These are phyloP conservation scores for Diadromus collaris DNA, from an alignment of 2,888 invertebrate genomes.

Conservation along the genomic window DNA sequence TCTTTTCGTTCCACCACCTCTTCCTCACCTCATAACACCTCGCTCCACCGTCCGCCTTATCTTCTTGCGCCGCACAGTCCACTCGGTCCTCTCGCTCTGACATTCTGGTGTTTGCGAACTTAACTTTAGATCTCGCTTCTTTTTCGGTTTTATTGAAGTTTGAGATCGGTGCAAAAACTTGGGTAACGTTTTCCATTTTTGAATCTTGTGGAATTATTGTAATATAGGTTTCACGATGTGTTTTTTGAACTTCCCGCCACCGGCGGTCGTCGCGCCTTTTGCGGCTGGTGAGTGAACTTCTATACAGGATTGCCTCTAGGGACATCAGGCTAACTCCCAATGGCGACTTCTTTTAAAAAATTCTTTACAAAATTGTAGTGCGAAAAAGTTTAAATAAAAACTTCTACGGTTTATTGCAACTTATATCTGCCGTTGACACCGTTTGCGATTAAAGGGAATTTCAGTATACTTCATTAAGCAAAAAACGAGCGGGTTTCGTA, in stretches of 20 bases:
- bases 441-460: background rate
- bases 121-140: constrained; percentile 3
- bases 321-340: background rate
- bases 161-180: constrained; percentile 16
- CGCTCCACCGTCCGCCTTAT: background rate
- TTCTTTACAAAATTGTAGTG: background rate
- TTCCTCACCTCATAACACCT: constrained; percentile 20
- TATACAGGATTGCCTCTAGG: background rate
- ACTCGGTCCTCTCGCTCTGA: constrained; percentile 7
- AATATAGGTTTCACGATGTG: background rate
- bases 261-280: background rate
- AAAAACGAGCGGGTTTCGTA: background rate
- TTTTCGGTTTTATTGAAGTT: constrained; percentile 47
- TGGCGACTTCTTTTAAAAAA: background rate
- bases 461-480: background rate
- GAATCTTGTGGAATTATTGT: background rate
- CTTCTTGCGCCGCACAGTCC: constrained; percentile 1
- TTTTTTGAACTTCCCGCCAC: background rate
- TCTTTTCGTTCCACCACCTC: constrained; percentile 23
- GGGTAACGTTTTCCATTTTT: background rate
- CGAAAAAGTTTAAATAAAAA: background rate
- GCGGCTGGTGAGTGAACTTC: background rate
- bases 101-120: constrained; percentile 47
- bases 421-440: background rate
- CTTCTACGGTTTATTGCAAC: no score